Conservation (phyloP, 2,113 vertebrate genomes). For the Cyanoramphus novaezelandiae region DNA sequence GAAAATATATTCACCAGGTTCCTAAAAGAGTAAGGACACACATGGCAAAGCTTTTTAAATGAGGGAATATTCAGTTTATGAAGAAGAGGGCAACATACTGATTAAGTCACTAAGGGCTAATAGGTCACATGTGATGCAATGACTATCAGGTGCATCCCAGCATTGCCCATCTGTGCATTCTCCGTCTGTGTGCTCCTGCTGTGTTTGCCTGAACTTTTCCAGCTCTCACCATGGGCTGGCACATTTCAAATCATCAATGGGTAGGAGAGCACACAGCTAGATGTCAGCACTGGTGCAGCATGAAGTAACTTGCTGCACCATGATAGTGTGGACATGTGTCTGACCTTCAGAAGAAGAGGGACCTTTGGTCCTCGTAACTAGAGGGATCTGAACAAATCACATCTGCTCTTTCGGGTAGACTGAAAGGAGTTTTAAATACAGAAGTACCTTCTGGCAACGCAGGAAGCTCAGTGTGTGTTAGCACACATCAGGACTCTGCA, state of each 20-base stretch:
- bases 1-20: background rate
- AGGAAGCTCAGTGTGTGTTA: background rate
- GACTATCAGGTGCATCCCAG: background rate
- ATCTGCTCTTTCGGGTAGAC: background rate
- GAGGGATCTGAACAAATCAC: background rate
- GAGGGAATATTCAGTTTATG: background rate
- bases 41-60: background rate
- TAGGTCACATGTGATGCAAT: background rate
- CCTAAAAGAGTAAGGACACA: background rate
- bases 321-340: rapidly evolving
- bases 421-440: background rate
- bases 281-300: rapidly evolving
- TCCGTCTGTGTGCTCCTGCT: background rate
- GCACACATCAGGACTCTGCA: background rate
- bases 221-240: background rate
- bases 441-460: background rate
- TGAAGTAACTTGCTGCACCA: background rate
- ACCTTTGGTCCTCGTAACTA: background rate
- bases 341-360: background rate
- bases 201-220: background rate
- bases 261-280: background rate
- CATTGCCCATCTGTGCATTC: background rate
- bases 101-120: background rate
- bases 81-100: background rate
- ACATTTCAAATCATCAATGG: background rate